Conservation (phyloP, 2,888 invertebrate species). For the Mactromeris polynyma region DNA sequence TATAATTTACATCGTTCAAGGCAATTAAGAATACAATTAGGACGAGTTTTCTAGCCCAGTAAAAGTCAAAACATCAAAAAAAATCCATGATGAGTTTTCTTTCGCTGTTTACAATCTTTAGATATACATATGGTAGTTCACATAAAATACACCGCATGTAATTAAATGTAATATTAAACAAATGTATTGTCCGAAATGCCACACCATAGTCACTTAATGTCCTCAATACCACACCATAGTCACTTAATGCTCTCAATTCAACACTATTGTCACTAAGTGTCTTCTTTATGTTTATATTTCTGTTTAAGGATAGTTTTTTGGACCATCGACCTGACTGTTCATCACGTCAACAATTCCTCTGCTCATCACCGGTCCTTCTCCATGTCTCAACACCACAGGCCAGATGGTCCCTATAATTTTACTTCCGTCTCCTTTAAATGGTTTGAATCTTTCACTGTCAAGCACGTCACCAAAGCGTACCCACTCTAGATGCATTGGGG, state of each 20-base stretch:
- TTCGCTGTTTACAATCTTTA: too few species aligned
- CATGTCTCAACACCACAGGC: conserved; percentile 61
- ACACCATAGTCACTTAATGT: too few species aligned
- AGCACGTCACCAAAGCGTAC: conserved; percentile 59
- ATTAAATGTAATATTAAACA: too few species aligned
- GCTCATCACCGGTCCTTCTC: conserved; percentile 62
- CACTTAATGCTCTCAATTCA: not conserved
- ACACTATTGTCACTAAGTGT: not conserved
- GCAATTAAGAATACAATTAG: too few species aligned
- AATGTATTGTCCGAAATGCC: too few species aligned
- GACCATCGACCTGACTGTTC: conserved; percentile 34
- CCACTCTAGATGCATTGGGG: conserved; percentile 65
- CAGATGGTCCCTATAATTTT: conserved; percentile 63
- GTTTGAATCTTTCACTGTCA: conserved; percentile 56
- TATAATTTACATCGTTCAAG: too few species aligned
- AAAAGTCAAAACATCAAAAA: too few species aligned
- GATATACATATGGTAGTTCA: too few species aligned
- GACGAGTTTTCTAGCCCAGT: too few species aligned
- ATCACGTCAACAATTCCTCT: conserved; percentile 63
- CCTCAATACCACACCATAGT: not conserved
- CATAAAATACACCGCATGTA: too few species aligned
- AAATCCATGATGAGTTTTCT: too few species aligned
- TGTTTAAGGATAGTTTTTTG: conserved; percentile 14
- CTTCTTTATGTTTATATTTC: conserved; percentile 34
- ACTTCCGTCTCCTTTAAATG: conserved; percentile 49